phyloP scores from a whole-genome alignment of 2,113 vertebrate species.

The Larimichthys polyactis region DNA sequence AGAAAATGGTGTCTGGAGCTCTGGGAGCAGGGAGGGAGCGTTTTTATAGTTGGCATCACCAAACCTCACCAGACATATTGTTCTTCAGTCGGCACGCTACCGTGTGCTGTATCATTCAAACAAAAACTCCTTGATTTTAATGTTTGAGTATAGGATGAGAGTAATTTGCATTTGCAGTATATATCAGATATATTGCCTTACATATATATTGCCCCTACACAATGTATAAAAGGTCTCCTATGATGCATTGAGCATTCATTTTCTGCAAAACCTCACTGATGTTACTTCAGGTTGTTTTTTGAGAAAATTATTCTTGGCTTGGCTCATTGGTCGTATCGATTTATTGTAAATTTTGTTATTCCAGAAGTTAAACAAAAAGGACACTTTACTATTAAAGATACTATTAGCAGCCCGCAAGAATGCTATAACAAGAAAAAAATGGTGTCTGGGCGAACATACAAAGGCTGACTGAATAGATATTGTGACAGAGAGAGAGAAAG shows the following conservation, averaged over 20 bases:
- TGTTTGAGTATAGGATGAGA: not conserved
- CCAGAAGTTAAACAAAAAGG: too few species aligned
- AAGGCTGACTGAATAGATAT: too few species aligned
- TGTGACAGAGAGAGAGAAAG: too few species aligned
- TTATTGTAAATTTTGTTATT: too few species aligned
- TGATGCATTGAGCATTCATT: not conserved
- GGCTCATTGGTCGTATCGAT: not conserved
- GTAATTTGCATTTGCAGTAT: not conserved
- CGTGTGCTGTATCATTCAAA: slow-evolving; percentile 3
- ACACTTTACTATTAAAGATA: too few species aligned
- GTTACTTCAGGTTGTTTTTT: not conserved
- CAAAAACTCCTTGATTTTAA: not conserved
- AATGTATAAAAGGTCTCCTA: not conserved
- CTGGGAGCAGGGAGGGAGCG: slow-evolving; percentile 52
- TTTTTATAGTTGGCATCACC: slow-evolving; percentile 37
- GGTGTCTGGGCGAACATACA: too few species aligned
- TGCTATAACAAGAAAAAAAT: too few species aligned
- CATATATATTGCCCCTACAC: not conserved
- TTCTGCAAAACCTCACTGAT: not conserved
- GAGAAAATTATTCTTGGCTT: not conserved
- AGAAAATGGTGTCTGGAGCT: slow-evolving; percentile 59
- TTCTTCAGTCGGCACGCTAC: slow-evolving; percentile 12
- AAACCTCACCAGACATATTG: slow-evolving; percentile 34
- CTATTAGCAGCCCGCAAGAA: too few species aligned
- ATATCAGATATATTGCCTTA: not conserved